Conservation (phyloP, 2,888 invertebrate genomes). For the Ochropacha duplaris region DNA sequence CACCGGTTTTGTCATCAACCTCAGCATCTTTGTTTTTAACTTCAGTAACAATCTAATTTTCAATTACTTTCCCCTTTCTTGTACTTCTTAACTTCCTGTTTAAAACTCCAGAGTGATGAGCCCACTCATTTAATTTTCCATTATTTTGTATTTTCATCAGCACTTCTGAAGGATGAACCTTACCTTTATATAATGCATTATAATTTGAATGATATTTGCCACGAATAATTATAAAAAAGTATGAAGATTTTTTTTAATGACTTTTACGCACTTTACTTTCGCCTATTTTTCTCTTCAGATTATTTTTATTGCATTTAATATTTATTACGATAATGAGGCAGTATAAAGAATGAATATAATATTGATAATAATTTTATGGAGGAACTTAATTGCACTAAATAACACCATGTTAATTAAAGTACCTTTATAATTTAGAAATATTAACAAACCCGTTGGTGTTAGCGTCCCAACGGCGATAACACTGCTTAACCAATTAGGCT, state of each 20-base stretch:
- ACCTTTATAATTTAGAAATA: conserved; percentile 57
- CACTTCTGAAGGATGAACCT: conserved; percentile 53
- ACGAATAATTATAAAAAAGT: conserved; percentile 48
- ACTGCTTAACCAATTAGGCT: conserved; percentile 72
- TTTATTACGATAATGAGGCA: conserved; percentile 61
- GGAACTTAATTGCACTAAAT: conserved; percentile 70
- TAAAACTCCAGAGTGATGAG: conserved; percentile 50
- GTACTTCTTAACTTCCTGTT: conserved; percentile 54
- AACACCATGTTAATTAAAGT: conserved; percentile 65
- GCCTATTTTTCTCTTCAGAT: conserved; percentile 63
- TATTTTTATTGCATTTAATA: conserved; percentile 66
- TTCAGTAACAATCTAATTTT: conserved; percentile 66
- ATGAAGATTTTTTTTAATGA: conserved; percentile 50
- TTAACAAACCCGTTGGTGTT: conserved; percentile 66
- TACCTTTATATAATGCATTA: conserved; percentile 53
- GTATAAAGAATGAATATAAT: conserved; percentile 68
- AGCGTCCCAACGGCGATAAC: conserved; percentile 73
- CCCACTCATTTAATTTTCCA: conserved; percentile 53
- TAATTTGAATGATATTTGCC: conserved; percentile 58
- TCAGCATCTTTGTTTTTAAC: conserved; percentile 64
- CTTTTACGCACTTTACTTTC: conserved; percentile 71
- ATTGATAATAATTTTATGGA: conserved; percentile 57
- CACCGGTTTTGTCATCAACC: conserved; percentile 56
- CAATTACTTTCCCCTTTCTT: conserved; percentile 60
- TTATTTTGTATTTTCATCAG: conserved; percentile 53